Evolutionary conservation across 2,888 invertebrate genomes (phyloP).

Genomic region (Eustalomyia histrio): DNA sequence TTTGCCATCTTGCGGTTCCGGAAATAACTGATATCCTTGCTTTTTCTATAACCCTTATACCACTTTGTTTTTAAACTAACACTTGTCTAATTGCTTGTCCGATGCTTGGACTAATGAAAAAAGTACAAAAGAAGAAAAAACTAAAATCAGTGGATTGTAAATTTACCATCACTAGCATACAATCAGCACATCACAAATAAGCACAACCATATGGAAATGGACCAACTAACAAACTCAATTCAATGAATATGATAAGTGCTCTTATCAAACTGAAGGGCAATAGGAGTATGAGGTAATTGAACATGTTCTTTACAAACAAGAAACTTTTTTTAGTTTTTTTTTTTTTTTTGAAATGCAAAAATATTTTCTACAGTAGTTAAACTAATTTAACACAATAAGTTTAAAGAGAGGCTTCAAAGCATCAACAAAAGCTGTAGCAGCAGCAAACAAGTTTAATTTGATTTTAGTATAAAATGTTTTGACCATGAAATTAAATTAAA

Average conservation of each 20-base stretch:
- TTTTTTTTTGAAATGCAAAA: conserved; percentile 1
- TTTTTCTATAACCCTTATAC: too few relatives aligned
- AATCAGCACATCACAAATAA: conserved; percentile 30
- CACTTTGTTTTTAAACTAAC: too few relatives aligned
- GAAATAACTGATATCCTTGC: too few relatives aligned
- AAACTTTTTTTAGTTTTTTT: conserved; percentile 15
- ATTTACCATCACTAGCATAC: neutral
- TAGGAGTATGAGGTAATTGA: conserved; percentile 44
- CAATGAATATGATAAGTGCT: conserved; percentile 60
- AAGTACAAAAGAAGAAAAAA: too few relatives aligned
- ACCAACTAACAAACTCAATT: conserved; percentile 47
- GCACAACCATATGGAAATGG: conserved; percentile 49
- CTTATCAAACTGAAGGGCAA: conserved; percentile 24
- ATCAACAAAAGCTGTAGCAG: neutral
- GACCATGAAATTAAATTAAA: conserved; percentile 52
- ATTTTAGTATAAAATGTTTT: conserved; percentile 39
- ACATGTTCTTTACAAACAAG: conserved; percentile 33
- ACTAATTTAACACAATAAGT: conserved; percentile 38
- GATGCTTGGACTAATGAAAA: too few relatives aligned
- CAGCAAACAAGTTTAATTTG: conserved; percentile 27
- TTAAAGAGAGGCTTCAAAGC: conserved; percentile 8
- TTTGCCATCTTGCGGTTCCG: too few relatives aligned
- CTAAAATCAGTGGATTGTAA: too few relatives aligned
- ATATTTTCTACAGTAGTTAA: conserved; percentile 20
- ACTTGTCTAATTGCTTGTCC: too few relatives aligned